Conservation (phyloP, 2,888 invertebrate species). For the Hypsopygia costalis region DNA sequence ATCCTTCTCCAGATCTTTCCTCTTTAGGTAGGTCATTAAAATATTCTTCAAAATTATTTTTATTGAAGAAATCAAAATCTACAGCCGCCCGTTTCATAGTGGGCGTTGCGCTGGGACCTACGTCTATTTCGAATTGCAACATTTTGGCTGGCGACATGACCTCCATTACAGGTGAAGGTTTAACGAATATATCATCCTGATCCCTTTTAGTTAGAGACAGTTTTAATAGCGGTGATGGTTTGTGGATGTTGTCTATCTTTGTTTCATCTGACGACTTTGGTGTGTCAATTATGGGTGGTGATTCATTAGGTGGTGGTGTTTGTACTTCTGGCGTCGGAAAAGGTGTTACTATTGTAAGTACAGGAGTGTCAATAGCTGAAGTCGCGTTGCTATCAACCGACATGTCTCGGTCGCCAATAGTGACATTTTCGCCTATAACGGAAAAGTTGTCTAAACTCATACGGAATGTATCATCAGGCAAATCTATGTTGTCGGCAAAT, state of each 20-base stretch:
- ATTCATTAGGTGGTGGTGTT: slow-evolving; percentile 25
- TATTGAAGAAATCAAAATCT: slow-evolving; percentile 66
- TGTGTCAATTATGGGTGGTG: slow-evolving; percentile 43
- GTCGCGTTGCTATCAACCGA: slow-evolving; percentile 40
- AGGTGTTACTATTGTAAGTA: slow-evolving; percentile 25
- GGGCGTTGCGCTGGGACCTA: slow-evolving; percentile 53
- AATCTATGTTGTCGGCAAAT: slow-evolving; percentile 52
- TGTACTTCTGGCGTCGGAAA: slow-evolving; percentile 28
- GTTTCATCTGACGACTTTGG: slow-evolving; percentile 29
- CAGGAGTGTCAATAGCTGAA: slow-evolving; percentile 27
- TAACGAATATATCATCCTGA: slow-evolving; percentile 55
- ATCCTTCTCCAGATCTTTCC: slow-evolving; percentile 19
- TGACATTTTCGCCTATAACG: slow-evolving; percentile 66
- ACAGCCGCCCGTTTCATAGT: slow-evolving; percentile 70
- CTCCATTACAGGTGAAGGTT: slow-evolving; percentile 59
- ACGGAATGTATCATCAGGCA: slow-evolving; percentile 65
- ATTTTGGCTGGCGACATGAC: slow-evolving; percentile 71
- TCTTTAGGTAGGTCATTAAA: slow-evolving; percentile 37
- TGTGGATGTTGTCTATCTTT: slow-evolving; percentile 15
- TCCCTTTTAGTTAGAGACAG: slow-evolving; percentile 49
- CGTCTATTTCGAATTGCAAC: slow-evolving; percentile 64
- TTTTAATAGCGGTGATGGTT: slow-evolving; percentile 44
- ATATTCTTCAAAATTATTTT: slow-evolving; percentile 57
- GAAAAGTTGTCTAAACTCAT: slow-evolving; percentile 61
- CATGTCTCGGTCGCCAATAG: slow-evolving; percentile 42